Percentiles rank a stretch among this genome's conserved stretches.
phyloP scores from a whole-genome alignment of 2,888 invertebrate species.

The Pristionchus entomophagus region DNA sequence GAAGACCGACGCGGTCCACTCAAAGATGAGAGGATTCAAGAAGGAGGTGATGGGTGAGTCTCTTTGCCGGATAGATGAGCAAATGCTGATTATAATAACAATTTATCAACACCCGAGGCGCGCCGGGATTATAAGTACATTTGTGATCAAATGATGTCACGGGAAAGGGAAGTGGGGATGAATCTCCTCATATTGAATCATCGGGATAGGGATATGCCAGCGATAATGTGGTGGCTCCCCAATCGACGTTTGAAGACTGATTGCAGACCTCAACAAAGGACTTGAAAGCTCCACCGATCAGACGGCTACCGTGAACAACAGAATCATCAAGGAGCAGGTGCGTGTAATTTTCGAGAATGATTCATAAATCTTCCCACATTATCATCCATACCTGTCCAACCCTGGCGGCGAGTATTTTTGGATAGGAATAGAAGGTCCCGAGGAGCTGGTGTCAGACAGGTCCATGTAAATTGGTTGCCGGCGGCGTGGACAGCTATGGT shows the following conservation, averaged over 20 bases:
- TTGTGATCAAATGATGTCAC: too few relatives aligned
- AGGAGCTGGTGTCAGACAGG: too few relatives aligned
- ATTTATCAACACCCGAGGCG: too few relatives aligned
- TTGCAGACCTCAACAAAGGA: background rate
- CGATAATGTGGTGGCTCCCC: too few relatives aligned
- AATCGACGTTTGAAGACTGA: background rate
- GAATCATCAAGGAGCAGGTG: constrained; percentile 35
- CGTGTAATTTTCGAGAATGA: background rate
- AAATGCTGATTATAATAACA: too few relatives aligned
- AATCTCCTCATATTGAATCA: too few relatives aligned
- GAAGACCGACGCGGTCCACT: background rate
- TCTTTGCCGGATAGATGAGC: background rate
- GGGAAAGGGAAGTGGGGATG: too few relatives aligned
- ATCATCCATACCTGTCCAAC: too few relatives aligned
- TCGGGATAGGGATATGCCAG: too few relatives aligned
- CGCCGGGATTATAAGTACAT: too few relatives aligned
- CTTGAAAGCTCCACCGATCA: background rate
- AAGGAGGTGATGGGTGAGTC: background rate
- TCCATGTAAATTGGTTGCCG: too few relatives aligned
- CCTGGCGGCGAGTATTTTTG: background rate
- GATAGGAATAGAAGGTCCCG: too few relatives aligned
- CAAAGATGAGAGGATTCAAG: background rate
- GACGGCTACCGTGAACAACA: background rate
- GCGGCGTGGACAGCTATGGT: background rate
- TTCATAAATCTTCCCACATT: background rate